Evolutionary conservation across 1,140 invertebrate species (phyloP), one percentile per base, ranked within the genome.

Genomic region (Drosophila kohkoa): DNA sequence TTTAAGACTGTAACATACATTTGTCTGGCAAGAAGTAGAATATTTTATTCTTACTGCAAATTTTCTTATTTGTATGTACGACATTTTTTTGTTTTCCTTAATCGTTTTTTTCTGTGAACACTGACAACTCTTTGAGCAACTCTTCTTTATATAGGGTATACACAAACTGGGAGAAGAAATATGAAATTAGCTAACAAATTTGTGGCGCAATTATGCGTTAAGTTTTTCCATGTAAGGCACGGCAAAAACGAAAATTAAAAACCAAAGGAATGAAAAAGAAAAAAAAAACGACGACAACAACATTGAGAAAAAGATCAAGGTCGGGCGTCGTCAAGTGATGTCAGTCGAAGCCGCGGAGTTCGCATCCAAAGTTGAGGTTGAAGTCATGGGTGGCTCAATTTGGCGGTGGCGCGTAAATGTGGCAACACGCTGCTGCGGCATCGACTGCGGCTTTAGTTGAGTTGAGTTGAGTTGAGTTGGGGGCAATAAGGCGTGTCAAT

Each of bases 121-220:
- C 32, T 38, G 28, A 7, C 25, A 13, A 32, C 51, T 7, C 28
- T 54, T 1, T 54, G 0, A 1, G 1, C 30, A 54, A 8, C 13
- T 49, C 1, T 3, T 8, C n/a, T 5, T 13, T 11, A 5, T 54
- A 15, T 20, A 69, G 71, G 71, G 71, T 74, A 74, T 62, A 10
- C 15, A 41, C 59, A 48, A 58, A n/a, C n/a, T 20, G 16, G 38
- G 35, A 30, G 35, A 43, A 54, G 35, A 35, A 63, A 43, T 38
- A 49, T 48, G 15, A 77, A 83, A 87, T 88, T 83, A 83, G 77
- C 81, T 88, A 88, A 78, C 81, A 85, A 75, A 89, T 89, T 89
- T 88, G 77, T 85, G 82, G 82, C 85, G 77, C 85, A 88, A 89
- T 89, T 88, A 89, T 78, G 81, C 70, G 74, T 69, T 74, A 77